Conservation (phyloP, 1,140 invertebrate genomes). For the Drosophila nasuta region DNA sequence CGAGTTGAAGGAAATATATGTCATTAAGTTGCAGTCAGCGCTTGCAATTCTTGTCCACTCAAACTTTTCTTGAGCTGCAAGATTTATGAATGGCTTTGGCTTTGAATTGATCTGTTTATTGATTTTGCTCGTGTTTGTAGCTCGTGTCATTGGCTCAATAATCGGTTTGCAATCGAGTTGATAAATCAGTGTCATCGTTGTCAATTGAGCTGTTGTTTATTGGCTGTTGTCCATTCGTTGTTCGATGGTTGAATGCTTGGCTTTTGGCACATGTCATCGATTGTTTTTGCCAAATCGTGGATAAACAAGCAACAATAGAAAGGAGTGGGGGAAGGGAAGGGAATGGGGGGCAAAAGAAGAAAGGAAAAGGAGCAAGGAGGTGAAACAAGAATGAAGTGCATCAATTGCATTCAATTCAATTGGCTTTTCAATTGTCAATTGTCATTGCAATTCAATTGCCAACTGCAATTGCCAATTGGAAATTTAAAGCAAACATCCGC, state of each 20-base stretch:
- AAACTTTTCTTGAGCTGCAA: too few relatives aligned
- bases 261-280: conserved; percentile 50
- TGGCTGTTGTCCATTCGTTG: background rate
- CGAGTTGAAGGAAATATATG: too few relatives aligned
- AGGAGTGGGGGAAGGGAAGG: background rate
- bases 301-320: conserved; percentile 13
- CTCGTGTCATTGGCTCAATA: conserved; percentile 14
- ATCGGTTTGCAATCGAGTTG: background rate
- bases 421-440: conserved; percentile 72
- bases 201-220: conserved; percentile 2
- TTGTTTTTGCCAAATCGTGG: conserved; percentile 35
- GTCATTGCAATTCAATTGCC: conserved; percentile 73
- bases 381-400: conserved; percentile 44
- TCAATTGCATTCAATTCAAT: conserved; percentile 79
- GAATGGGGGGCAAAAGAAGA: background rate
- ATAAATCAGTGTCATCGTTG: conserved; percentile 12
- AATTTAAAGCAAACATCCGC: conserved; percentile 73
- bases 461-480: conserved; percentile 69
- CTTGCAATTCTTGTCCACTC: too few relatives aligned
- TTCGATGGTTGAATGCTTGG: background rate
- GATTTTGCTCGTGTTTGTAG: background rate
- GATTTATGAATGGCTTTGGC: background rate
- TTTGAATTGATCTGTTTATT: background rate
- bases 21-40: too few relatives aligned
- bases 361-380: background rate